Conservation (phyloP, 2,113 vertebrate species). For the Platichthys flesus region DNA sequence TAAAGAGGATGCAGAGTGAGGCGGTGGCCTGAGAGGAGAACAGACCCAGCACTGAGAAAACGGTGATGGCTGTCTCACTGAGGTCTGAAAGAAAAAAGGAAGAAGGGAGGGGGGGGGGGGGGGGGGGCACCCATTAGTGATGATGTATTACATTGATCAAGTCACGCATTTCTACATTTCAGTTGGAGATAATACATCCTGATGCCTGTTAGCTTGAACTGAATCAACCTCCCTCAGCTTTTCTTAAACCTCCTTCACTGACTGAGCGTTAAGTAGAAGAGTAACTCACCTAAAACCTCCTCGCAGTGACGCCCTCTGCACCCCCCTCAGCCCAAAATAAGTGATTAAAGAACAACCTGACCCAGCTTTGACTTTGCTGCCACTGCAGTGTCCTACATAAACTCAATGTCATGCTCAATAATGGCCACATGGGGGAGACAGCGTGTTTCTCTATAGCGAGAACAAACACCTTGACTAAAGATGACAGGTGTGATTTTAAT, state of each 20-base stretch:
- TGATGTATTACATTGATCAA: neutral
- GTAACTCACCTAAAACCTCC: neutral
- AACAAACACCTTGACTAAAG: neutral
- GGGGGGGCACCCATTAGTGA: neutral
- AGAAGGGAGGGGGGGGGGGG: neutral
- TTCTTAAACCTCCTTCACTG: neutral
- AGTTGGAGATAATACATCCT: neutral
- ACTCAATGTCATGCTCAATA: neutral
- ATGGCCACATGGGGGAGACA: constrained; percentile 67
- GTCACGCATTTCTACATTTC: neutral
- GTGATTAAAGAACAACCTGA: constrained; percentile 47
- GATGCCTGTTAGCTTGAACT: constrained; percentile 1
- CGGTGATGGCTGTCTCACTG: constrained; percentile 85
- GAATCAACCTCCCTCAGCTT: neutral
- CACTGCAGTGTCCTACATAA: constrained; percentile 72
- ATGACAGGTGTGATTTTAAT: neutral
- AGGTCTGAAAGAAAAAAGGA: constrained; percentile 80
- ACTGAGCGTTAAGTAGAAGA: neutral
- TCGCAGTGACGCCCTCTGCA: neutral
- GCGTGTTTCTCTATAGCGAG: constrained; percentile 28
- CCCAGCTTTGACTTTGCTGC: constrained; percentile 58
- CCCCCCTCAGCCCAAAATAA: constrained; percentile 17
- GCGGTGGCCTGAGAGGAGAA: constrained; percentile 89
- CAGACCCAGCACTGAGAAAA: constrained; percentile 89
- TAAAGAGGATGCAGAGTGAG: constrained; percentile 88